Percentiles rank a stretch among this genome's conserved stretches.
These are phyloP conservation scores for Bombycilla garrulus DNA, from an alignment of 2,113 vertebrate species.

Conservation along the genomic window DNA sequence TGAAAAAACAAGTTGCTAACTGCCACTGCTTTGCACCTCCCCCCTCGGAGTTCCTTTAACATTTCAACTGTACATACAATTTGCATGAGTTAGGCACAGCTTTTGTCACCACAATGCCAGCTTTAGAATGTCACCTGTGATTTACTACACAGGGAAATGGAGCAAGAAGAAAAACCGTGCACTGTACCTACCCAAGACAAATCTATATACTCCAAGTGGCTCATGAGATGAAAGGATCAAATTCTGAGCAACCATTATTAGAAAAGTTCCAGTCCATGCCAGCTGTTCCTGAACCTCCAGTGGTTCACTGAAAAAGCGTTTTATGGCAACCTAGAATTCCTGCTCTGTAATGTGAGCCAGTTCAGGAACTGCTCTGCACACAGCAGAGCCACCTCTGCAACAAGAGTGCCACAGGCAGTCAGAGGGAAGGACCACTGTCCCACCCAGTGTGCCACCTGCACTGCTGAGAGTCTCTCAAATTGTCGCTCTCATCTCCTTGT, in stretches of 20 bases:
- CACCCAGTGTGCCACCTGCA: not conserved
- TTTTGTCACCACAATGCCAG: not conserved
- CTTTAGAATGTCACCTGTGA: not conserved
- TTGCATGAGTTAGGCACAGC: not conserved
- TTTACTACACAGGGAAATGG: not conserved
- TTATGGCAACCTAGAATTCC: not conserved
- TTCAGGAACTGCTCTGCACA: not conserved
- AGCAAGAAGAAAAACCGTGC: not conserved
- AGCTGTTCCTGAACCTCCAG: not conserved
- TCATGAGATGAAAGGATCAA: fast-evolving
- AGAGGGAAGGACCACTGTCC: not conserved
- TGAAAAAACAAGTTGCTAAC: not conserved
- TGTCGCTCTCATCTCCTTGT: not conserved
- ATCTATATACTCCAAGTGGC: not conserved
- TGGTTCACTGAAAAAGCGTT: not conserved
- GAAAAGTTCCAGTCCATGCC: not conserved
- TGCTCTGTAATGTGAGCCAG: not conserved
- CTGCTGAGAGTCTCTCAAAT: not conserved
- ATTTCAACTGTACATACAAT: not conserved
- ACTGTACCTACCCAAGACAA: not conserved
- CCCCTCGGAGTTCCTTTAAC: not conserved
- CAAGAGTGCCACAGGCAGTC: not conserved
- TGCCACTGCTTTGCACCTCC: not conserved
- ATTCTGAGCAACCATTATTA: not conserved
- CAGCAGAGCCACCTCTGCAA: not conserved